Percentiles rank a stretch among this genome's conserved stretches.
These are phyloP conservation scores for Anthonomus grandis DNA, from an alignment of 1,140 invertebrate genomes.

Conservation along the genomic window DNA sequence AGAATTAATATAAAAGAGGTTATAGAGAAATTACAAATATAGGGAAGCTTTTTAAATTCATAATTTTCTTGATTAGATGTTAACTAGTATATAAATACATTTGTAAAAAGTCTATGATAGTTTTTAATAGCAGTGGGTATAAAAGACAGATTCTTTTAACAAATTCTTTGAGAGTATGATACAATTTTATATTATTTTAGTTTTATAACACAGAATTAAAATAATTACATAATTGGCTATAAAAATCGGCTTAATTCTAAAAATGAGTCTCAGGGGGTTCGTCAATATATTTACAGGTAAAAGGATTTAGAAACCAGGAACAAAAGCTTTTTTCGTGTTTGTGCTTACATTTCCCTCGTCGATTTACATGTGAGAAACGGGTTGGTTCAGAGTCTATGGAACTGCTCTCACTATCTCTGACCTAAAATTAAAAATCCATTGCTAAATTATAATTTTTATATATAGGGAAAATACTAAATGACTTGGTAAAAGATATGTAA, in stretches of 20 bases:
- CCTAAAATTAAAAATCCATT: conserved; percentile 8
- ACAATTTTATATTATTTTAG: background rate
- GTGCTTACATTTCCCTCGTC: conserved; percentile 52
- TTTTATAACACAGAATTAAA: background rate
- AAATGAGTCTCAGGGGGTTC: conserved; percentile 49
- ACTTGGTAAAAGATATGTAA: no score
- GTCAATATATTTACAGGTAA: conserved; percentile 68
- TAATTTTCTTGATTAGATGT: background rate
- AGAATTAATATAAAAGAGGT: background rate
- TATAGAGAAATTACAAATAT: background rate
- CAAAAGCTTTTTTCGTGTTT: conserved; percentile 60
- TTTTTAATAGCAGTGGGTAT: background rate
- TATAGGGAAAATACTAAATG: no score
- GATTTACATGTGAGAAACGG: conserved; percentile 61
- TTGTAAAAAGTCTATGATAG: background rate
- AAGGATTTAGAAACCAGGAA: conserved; percentile 63
- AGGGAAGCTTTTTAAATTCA: background rate
- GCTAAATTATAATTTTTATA: no score
- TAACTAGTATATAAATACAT: background rate
- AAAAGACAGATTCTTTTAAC: background rate
- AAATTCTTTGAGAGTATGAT: background rate
- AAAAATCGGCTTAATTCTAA: conserved; percentile 29
- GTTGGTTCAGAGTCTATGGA: conserved; percentile 75
- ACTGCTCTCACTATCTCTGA: conserved; percentile 77
- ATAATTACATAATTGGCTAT: no score